phyloP scores from a whole-genome alignment of 2,113 vertebrate genomes.

The Nothocercus nigrocapillus region DNA sequence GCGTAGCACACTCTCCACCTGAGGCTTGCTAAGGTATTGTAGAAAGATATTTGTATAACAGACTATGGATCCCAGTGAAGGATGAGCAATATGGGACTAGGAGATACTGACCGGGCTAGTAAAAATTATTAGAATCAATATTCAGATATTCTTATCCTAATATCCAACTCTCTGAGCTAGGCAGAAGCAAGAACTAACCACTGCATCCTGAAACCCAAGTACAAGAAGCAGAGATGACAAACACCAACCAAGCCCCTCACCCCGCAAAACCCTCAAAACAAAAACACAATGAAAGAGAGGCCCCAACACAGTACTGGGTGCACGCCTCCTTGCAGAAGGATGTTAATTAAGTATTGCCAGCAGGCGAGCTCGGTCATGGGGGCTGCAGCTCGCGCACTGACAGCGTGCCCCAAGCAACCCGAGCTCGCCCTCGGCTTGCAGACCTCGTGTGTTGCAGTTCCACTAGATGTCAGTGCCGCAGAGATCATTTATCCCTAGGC shows the following conservation, averaged over 20 bases:
- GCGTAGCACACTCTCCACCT: not conserved
- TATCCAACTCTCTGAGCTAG: not conserved
- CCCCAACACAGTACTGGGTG: not conserved
- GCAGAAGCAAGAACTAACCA: not conserved
- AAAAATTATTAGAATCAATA: not conserved
- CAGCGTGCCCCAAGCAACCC: too few relatives aligned
- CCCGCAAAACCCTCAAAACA: not conserved
- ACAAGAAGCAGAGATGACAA: not conserved
- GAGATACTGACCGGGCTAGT: not conserved
- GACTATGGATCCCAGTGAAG: not conserved
- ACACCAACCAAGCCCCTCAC: not conserved
- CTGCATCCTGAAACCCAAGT: not conserved
- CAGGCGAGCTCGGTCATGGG: not conserved
- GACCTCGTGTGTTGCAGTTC: not conserved
- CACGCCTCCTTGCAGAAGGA: not conserved
- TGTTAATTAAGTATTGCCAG: not conserved
- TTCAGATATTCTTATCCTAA: not conserved
- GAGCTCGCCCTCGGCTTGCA: too few relatives aligned
- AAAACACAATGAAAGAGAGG: not conserved
- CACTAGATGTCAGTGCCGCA: conserved; percentile 73
- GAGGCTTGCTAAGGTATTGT: not conserved
- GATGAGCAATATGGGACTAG: not conserved
- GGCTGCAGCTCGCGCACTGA: fast-evolving
- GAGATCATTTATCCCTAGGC: not conserved
- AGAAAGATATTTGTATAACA: not conserved